Evolutionary conservation across 1,140 invertebrate genomes (phyloP).

Genomic region (Augochlora pura): DNA sequence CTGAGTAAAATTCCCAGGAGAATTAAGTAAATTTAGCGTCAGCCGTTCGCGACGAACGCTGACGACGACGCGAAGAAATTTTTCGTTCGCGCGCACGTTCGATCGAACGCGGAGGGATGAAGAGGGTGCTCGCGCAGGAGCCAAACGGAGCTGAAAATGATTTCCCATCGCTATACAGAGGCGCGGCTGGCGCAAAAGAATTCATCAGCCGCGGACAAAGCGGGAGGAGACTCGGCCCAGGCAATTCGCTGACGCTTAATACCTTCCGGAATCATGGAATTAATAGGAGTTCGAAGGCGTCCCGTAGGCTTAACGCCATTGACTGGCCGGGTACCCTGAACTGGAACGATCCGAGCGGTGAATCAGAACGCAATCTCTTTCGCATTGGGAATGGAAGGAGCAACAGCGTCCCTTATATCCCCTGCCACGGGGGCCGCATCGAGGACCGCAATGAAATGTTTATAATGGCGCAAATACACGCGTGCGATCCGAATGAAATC

Average conservation of each 20-base stretch:
- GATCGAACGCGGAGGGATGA: too few relatives aligned
- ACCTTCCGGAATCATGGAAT: neutral
- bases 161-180: too few relatives aligned
- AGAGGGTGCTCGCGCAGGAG: too few relatives aligned
- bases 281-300: neutral
- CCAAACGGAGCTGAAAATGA: too few relatives aligned
- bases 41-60: too few relatives aligned
- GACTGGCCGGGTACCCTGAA: neutral
- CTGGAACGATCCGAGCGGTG: neutral
- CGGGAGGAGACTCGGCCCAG: too few relatives aligned
- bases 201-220: too few relatives aligned
- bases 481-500: slow-evolving; percentile 62
- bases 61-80: too few relatives aligned
- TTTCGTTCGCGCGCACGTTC: too few relatives aligned
- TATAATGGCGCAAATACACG: slow-evolving; percentile 57
- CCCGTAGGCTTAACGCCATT: neutral
- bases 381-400: slow-evolving; percentile 13
- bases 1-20: too few relatives aligned
- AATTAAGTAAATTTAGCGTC: too few relatives aligned
- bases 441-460: slow-evolving; percentile 51
- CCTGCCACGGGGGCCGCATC: slow-evolving; percentile 4
- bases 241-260: neutral
- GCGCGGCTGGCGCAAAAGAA: too few relatives aligned
- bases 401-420: neutral
- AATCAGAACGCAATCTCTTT: slow-evolving; percentile 27